These are phyloP conservation scores for Apodemus agrarius DNA, from an alignment of 2,797 vertebrate genomes.

Conservation along the genomic window DNA sequence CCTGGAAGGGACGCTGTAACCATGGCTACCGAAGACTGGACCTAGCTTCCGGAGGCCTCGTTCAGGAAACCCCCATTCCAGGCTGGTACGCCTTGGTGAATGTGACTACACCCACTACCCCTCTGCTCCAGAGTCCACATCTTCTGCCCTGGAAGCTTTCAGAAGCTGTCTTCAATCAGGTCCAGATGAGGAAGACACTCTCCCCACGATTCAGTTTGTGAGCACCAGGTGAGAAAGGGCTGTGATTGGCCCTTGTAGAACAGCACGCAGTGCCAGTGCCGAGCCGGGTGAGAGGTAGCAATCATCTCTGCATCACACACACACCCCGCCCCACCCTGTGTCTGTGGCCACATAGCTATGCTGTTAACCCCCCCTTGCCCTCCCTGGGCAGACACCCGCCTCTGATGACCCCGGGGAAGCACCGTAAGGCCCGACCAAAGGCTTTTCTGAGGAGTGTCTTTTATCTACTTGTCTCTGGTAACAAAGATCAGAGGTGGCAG, in stretches of 20 bases:
- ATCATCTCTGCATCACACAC: neutral
- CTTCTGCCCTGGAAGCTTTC: neutral
- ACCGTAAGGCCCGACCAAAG: neutral
- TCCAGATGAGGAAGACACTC: neutral
- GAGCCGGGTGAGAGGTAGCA: neutral
- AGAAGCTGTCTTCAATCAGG: neutral
- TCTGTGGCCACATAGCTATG: neutral
- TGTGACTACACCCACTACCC: neutral
- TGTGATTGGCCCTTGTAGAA: neutral
- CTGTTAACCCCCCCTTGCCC: neutral
- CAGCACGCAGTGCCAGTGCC: neutral
- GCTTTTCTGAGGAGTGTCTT: neutral
- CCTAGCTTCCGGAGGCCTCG: neutral
- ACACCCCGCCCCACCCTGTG: too few species aligned
- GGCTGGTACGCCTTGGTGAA: neutral
- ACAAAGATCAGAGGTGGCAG: neutral
- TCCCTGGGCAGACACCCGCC: neutral
- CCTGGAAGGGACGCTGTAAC: neutral
- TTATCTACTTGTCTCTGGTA: neutral
- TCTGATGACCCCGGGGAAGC: neutral
- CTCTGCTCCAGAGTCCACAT: neutral
- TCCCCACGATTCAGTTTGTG: neutral
- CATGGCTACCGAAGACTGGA: neutral
- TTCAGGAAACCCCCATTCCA: neutral
- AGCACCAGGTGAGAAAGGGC: neutral